phyloP scores from a whole-genome alignment of 2,888 invertebrate genomes.

The Neuroscelio doddi region DNA sequence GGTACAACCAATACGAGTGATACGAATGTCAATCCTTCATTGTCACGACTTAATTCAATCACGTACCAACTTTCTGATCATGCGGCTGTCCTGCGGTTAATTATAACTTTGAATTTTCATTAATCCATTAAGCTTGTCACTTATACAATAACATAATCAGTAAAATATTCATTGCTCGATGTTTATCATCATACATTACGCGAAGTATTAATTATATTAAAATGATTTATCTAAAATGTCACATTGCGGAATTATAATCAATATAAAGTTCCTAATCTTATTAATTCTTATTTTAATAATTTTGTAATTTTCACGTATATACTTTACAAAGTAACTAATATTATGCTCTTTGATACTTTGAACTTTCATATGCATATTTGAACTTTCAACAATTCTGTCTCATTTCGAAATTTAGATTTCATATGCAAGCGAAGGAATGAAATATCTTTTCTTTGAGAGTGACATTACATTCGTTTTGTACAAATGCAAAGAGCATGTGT shows the following conservation, averaged over 20 bases:
- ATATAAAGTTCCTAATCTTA: no score
- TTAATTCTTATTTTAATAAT: no score
- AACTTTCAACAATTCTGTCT: no score
- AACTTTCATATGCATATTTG: no score
- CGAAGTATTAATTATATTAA: no score
- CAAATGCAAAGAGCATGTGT: not conserved
- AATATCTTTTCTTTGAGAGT: not conserved
- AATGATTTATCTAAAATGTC: no score
- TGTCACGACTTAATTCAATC: constrained; percentile 46
- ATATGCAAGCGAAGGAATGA: not conserved
- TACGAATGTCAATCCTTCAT: constrained; percentile 45
- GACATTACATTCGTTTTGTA: not conserved
- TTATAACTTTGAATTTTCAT: constrained; percentile 36
- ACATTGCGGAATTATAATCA: no score
- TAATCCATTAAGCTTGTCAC: constrained; percentile 39
- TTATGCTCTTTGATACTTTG: no score
- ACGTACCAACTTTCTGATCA: constrained; percentile 45
- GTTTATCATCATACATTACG: no score
- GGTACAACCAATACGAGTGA: constrained; percentile 32
- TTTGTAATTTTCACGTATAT: no score
- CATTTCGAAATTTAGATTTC: not conserved
- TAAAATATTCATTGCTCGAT: not conserved
- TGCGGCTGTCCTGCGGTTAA: constrained; percentile 30
- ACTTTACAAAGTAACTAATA: no score
- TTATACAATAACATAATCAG: not conserved